A percentile compares a stretch with the other conserved stretches of the same genome.
phyloP scores from a whole-genome alignment of 2,797 vertebrate species.

The Gallinago nigripennis region DNA sequence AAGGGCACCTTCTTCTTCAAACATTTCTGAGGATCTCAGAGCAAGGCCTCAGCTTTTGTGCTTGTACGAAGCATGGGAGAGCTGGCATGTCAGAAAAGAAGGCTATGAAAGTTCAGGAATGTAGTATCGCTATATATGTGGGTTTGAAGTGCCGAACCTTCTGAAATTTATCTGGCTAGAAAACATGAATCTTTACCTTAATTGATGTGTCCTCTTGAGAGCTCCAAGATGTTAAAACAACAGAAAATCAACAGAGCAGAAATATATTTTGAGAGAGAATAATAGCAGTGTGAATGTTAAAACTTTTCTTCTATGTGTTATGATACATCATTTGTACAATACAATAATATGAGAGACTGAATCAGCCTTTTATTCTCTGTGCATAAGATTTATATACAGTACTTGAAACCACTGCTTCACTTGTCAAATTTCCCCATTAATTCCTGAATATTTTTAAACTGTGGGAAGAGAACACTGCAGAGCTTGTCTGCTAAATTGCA shows the following conservation, averaged over 20 bases:
- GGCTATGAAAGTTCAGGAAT: not conserved
- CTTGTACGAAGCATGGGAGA: not conserved
- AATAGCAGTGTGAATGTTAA: not conserved
- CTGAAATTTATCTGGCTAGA: not conserved
- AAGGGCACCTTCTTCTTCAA: not conserved
- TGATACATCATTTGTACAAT: not conserved
- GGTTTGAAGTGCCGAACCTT: not conserved
- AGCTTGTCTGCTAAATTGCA: not conserved
- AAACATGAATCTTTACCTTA: not conserved
- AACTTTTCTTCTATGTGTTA: not conserved
- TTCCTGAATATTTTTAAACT: constrained; percentile 39
- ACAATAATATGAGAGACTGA: not conserved
- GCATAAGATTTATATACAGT: constrained; percentile 27
- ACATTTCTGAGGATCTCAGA: not conserved
- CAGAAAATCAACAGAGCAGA: not conserved
- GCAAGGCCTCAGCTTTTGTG: not conserved
- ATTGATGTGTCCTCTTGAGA: not conserved
- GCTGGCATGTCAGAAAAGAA: not conserved
- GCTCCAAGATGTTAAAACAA: not conserved
- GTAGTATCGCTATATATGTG: not conserved
- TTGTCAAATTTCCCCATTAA: constrained; percentile 23
- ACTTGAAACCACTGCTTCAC: not conserved
- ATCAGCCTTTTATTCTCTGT: not conserved
- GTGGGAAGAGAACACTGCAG: not conserved
- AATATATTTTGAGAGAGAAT: not conserved